These are phyloP conservation scores for Anolis carolinensis DNA, from an alignment of 2,113 vertebrate species.

Conservation along the genomic window DNA sequence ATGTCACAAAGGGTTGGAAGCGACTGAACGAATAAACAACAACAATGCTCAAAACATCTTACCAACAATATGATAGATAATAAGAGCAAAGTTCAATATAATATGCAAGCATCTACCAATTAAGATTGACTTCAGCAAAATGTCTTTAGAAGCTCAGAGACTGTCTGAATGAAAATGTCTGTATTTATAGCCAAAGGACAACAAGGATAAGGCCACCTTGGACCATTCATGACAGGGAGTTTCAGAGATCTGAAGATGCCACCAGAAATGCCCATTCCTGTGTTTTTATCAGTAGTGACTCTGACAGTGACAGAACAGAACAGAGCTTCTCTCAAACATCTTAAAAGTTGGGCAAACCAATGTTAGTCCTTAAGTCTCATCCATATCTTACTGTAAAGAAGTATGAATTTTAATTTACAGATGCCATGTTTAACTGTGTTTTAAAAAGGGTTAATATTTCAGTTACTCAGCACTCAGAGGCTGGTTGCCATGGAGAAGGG, in stretches of 20 bases:
- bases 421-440: too few relatives aligned
- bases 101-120: not conserved
- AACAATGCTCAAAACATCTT: too few relatives aligned
- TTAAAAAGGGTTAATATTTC: too few relatives aligned
- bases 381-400: too few relatives aligned
- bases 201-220: not conserved
- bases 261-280: not conserved
- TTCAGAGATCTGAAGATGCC: not conserved
- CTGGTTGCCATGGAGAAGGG: too few relatives aligned
- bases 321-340: not conserved
- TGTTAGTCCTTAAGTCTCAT: not conserved
- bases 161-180: not conserved
- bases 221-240: not conserved
- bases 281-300: not conserved
- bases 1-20: too few relatives aligned
- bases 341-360: not conserved
- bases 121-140: not conserved
- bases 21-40: too few relatives aligned
- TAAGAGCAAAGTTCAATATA: not conserved
- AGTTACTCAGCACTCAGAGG: too few relatives aligned
- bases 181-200: not conserved
- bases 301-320: not conserved
- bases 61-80: not conserved
- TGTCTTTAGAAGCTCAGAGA: not conserved
- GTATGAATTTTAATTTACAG: too few relatives aligned